Evolutionary conservation across 2,888 invertebrate genomes (phyloP), one percentile per base, ranked within the genome.

Genomic region (Epinotia demarniana): DNA sequence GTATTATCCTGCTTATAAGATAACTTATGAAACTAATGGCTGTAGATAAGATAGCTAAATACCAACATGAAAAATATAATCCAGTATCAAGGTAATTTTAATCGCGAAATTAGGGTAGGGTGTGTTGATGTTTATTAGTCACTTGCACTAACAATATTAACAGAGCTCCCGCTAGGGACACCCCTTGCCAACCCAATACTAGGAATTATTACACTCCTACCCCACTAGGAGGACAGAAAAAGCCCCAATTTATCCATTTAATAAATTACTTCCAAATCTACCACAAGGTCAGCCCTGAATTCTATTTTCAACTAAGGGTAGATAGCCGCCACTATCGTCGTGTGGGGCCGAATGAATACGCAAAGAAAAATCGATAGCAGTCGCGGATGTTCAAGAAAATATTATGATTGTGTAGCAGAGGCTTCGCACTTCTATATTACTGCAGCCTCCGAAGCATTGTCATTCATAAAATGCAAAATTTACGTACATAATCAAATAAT

Each of bases 391-490:
- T 75, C 55, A 72, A 49, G 43, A 72, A 72, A 75, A 68, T 39
- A 77, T 75, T 58, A 73, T 62, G 67, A 63, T 78, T 60, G 77
- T 74, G 70, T 78, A 78, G 77, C 79, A 60, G 69, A 78, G 80
- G 73, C 75, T 78, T 76, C 79, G 72, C 64, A 78, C 77, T 75
- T 71, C 79, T 76, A 83, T 80, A 84, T 84, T 82, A 84, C 80
- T 80, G 77, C 79, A 80, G 77, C 79, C 86, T 79, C 85, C 83
- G 84, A 81, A 81, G 81, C 83, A 79, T 81, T 88, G 83, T 87
- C 92, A 93, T 93, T 94, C 92, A 93, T 91, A 90, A 92, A 92
- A 85, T 84, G 75, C 75, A 75, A 78, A 87, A 90, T 91, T 90
- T 90, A 89, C 83, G 81, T 83, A 85, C 80, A 83, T 87, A 89